Conservation (phyloP, 2,888 invertebrate species). For the Drosophila yooni region DNA sequence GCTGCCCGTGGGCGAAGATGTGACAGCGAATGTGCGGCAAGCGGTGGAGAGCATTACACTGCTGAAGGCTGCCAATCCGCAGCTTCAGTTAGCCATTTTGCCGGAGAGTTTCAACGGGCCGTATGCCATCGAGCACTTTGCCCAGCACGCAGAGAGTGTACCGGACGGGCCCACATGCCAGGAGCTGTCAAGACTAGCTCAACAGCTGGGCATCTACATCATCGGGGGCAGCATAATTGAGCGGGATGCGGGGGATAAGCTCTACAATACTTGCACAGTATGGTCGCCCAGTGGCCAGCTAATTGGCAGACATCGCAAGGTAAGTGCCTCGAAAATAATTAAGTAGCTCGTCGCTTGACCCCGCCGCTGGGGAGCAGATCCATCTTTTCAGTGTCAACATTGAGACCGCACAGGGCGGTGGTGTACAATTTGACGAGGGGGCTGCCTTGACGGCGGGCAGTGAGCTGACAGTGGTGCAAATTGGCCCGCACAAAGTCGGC, state of each 20-base stretch:
- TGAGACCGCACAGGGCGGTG: slow-evolving; percentile 88
- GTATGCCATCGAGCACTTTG: slow-evolving; percentile 92
- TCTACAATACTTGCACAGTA: slow-evolving; percentile 95
- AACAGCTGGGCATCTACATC: slow-evolving; percentile 90
- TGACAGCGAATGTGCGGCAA: slow-evolving; percentile 66
- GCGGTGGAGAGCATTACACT: slow-evolving; percentile 70
- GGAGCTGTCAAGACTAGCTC: slow-evolving; percentile 90
- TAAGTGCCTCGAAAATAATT: slow-evolving; percentile 79
- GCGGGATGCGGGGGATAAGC: slow-evolving; percentile 86
- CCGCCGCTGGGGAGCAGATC: slow-evolving; percentile 86
- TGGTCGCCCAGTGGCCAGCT: slow-evolving; percentile 92
- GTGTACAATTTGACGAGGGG: slow-evolving; percentile 95
- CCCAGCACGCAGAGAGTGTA: slow-evolving; percentile 93
- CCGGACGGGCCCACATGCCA: slow-evolving; percentile 91
- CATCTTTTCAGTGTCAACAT: slow-evolving; percentile 97
- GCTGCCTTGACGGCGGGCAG: slow-evolving; percentile 92
- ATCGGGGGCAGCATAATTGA: slow-evolving; percentile 97
- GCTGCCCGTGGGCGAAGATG: slow-evolving; percentile 69
- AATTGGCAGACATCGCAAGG: slow-evolving; percentile 93
- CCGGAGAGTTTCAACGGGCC: slow-evolving; percentile 98
- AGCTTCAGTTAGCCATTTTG: slow-evolving; percentile 87
- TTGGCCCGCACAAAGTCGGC: slow-evolving; percentile 90
- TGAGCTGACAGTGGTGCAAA: slow-evolving; percentile 90
- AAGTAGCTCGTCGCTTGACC: slow-evolving; percentile 22
- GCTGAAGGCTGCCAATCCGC: slow-evolving; percentile 74